Base-by-base conservation (phyloP, 2,888 invertebrate species). In the Acanthoscelides obtectus region DNA sequence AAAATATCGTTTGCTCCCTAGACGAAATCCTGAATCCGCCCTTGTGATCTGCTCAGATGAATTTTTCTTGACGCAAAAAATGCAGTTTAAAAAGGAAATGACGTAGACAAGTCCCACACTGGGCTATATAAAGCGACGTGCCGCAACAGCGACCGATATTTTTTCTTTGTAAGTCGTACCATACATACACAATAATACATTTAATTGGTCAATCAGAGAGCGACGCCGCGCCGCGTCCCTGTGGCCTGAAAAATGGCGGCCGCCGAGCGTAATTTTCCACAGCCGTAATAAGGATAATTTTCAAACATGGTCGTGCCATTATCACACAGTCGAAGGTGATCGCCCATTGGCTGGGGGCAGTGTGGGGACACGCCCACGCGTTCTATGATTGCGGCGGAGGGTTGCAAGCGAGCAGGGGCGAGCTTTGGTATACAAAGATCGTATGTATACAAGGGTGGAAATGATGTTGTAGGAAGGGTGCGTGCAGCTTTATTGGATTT, bases 201-300 rank as follows among this genome's bases (percentile, higher is more conserved):
- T 45, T 45, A 45, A 45, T 45, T 45, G 45, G 45, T 45, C 45
- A 45, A 45, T 45, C 45, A 45, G 45, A 45, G 45, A 45, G 45
- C 45, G 45, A 45, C 45, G 45, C 45, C 12, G 45, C 45, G 45
- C 17, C 25, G n/a, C n/a, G 25, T 25, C 45, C 12, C 5, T 45
- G 6, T 12, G 45, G 17, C 45, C 45, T 45, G 45, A 45, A 83
- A 82, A 82, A 83, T 83, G 83, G 83, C 81, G 75, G 72, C 79
- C 81, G 78, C 67, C 20, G 3, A 22, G 22, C 67, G 79, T 81
- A 82, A 83, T 83, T 83, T 83, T 82, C 81, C 78, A 76, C 79
- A 81, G 45, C 45, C 12, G 45, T 84, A 84, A 84, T 84, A 83
- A 82, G 84, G 83, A 84, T 83, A 83, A 84, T 84, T 84, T 84